phyloP scores from a whole-genome alignment of 1,140 invertebrate genomes.

The Drosophila burlai region DNA sequence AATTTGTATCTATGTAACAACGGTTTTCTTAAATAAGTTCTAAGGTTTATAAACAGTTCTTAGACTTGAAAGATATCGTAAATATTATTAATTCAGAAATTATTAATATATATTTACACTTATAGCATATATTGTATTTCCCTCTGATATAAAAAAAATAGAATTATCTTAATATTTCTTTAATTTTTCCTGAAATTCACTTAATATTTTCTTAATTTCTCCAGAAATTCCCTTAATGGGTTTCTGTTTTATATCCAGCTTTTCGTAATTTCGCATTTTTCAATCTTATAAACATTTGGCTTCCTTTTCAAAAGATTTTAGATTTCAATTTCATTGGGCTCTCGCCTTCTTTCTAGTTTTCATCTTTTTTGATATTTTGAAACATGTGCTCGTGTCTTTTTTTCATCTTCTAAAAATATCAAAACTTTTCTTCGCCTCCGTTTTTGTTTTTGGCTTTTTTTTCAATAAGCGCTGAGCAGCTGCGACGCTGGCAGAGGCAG shows the following conservation, averaged over 20 bases:
- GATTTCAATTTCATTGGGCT: conserved; percentile 21
- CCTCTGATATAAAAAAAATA: neutral
- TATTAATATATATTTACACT: neutral
- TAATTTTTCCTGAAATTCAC: neutral
- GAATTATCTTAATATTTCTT: neutral
- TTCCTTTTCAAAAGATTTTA: conserved; percentile 52
- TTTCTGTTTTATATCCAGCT: conserved; percentile 31
- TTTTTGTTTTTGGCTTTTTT: conserved; percentile 40
- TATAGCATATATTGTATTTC: neutral
- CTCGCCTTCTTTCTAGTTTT: conserved; percentile 35
- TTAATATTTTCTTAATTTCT: neutral
- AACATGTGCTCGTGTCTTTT: conserved; percentile 70
- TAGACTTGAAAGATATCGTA: neutral
- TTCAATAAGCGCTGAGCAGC: conserved; percentile 48
- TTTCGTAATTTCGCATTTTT: neutral
- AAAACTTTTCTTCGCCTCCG: conserved; percentile 37
- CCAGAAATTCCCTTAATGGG: neutral
- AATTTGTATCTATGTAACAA: neutral
- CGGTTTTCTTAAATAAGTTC: neutral
- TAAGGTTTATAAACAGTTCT: neutral
- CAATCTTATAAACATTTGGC: conserved; percentile 50
- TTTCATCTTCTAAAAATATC: conserved; percentile 71
- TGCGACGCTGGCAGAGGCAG: conserved; percentile 22
- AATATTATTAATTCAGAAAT: neutral
- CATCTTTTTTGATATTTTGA: conserved; percentile 71